Base-by-base conservation (phyloP, 2,888 invertebrate genomes). In the Galeopsomyia nigrocyanea region DNA sequence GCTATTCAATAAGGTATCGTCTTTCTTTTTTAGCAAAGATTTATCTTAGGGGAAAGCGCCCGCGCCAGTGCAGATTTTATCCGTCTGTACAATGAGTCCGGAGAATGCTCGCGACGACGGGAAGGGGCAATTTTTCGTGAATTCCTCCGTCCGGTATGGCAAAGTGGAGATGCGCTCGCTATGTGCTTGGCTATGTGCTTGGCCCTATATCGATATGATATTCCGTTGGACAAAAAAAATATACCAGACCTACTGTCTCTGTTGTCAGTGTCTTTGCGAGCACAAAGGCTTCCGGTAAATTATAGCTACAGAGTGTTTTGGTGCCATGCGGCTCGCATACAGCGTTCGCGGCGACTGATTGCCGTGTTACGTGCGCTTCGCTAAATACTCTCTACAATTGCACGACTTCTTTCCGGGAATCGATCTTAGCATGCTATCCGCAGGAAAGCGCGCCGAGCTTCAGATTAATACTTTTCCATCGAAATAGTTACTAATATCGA, bases 151-250 rank as follows among this genome's bases (percentile, higher is more conserved):
- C 9, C 57, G 47, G 58, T 62, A 62, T 46, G 22, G 22, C 49
- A 47, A 17, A 16, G 19, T 22, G 19, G 67, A 49, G 21, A 21
- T n/a, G 51, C 17, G 17, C 16, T 53, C 3, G 63, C 68, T 63
- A 63, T 61, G 56, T 61, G 47, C 7, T 9, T 7, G 39, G 10
- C 39, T 5, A 39, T n/a, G n/a, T n/a, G n/a, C 39, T 39, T 47
- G 49, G n/a, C n/a, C 68, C 58, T 68, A 68, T 68, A 68, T 62
- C 58, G 64, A 53, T 64, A 58, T 64, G 46, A 69, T 69, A 69
- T 64, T 63, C 58, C 58, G 51, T 21, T 46, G 39, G 51, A 49
- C 57, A 53, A 58, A 64, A 58, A 58, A 62, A 57, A 39, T 39
- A 39, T 31, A 31, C 46, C 7, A 7, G n/a, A 13, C 47, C n/a